Evolutionary conservation across 2,888 invertebrate genomes (phyloP), one percentile per base, ranked within the genome.

Genomic region (Xestia sexstrigata): DNA sequence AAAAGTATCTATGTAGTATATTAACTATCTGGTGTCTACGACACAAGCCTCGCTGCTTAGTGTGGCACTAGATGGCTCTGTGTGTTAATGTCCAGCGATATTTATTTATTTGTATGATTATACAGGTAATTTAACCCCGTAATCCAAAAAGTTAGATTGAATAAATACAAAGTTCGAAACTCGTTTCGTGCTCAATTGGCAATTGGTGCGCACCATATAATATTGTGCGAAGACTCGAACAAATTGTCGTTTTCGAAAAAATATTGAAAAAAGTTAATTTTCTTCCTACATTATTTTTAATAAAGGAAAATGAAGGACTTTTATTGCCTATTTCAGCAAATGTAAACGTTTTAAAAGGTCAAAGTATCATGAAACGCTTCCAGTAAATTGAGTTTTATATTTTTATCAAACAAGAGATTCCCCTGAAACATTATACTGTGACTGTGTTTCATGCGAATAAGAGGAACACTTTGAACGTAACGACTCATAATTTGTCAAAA

Each of bases 111-210:
- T n/a, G n/a, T n/a, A 23, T 55, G 30, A 13, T 3, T 55, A 76
- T 35, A 52, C 13, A 39, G n/a, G 42, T 17, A 39, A 67, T 17
- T 39, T 55, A n/a, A 45, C 15, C 39, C 8, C 15, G 9, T 52
- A 72, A 49, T 49, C 2, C 26, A 63, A 75, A 70, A 66, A 63
- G 67, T 68, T 55, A n/a, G 3, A 15, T 47, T 47, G 47, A 47
- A 62, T 45, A 60, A 71, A 55, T 73, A 70, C 35, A 9, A 80
- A 76, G 39, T 84, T 76, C 13, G 0, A 60, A 79, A 78, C 65
- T 81, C 58, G 39, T 81, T 74, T 71, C 60, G 30, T 20, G 23
- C n/a, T 70, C 45, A 76, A 63, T 74, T 71, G 35, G n/a, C 26
- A 58, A 65, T 62, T 49, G 58, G 65, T 74, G 49, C 35, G 35